phyloP scores from a whole-genome alignment of 1,140 invertebrate genomes.

The Brachionus angularis region DNA sequence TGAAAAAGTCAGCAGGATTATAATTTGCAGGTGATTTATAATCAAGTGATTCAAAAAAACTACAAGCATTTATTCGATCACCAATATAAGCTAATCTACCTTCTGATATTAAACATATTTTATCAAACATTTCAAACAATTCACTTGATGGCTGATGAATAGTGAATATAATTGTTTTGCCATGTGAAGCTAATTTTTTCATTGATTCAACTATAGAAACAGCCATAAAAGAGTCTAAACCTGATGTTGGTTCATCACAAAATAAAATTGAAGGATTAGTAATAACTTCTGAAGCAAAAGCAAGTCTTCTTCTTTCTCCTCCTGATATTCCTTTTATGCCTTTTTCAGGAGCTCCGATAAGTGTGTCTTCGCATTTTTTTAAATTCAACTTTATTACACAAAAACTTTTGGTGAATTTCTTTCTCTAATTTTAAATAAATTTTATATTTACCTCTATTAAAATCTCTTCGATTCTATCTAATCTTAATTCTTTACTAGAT shows the following conservation, averaged over 20 bases:
- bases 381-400: slow-evolving; percentile 68
- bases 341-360: slow-evolving; percentile 49
- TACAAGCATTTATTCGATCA: slow-evolving; percentile 69
- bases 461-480: slow-evolving; percentile 80
- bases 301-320: slow-evolving; percentile 86
- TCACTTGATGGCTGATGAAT: slow-evolving; percentile 95
- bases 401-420: no score
- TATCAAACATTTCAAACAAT: slow-evolving; percentile 84
- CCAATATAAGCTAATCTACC: slow-evolving; percentile 85
- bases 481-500: slow-evolving; percentile 70
- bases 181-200: slow-evolving; percentile 67
- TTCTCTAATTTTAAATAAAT: neutral
- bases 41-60: slow-evolving; percentile 69
- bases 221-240: slow-evolving; percentile 87
- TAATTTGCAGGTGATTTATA: slow-evolving; percentile 68
- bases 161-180: slow-evolving; percentile 86
- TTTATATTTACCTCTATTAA: slow-evolving; percentile 70
- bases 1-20: slow-evolving; percentile 90
- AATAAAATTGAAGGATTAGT: slow-evolving; percentile 90
- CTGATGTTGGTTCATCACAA: slow-evolving; percentile 90
- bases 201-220: slow-evolving; percentile 75
- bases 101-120: slow-evolving; percentile 79
- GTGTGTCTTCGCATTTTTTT: slow-evolving; percentile 65
- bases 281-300: slow-evolving; percentile 90
- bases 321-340: slow-evolving; percentile 91